phyloP scores from a whole-genome alignment of 2,113 vertebrate genomes.

The Etheostoma cragini region DNA sequence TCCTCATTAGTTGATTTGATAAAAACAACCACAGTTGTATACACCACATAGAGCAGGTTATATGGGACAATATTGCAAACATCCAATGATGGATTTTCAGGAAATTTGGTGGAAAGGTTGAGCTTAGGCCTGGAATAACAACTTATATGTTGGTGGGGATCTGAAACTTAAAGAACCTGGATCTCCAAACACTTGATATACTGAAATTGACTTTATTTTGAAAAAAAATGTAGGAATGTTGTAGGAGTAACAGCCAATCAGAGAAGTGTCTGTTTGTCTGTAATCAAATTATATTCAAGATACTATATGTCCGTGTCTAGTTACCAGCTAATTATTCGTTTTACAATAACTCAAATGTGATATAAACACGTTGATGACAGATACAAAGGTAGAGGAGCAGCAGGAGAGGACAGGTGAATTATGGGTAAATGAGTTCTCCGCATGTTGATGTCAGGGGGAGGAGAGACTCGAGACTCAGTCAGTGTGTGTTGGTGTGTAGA shows the following conservation, averaged over 20 bases:
- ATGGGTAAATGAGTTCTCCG: constrained; percentile 79
- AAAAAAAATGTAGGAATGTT: background rate
- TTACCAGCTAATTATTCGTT: background rate
- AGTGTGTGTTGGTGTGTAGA: constrained; percentile 50
- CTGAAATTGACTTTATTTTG: background rate
- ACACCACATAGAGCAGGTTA: background rate
- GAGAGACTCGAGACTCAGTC: constrained; percentile 49
- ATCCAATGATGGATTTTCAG: background rate
- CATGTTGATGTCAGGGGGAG: constrained; percentile 68
- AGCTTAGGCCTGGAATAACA: background rate
- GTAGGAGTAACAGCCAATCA: background rate
- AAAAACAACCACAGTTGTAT: background rate
- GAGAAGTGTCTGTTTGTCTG: background rate
- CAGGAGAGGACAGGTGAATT: constrained; percentile 57
- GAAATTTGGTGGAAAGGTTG: background rate
- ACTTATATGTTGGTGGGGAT: background rate
- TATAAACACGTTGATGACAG: background rate
- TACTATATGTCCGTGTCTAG: background rate
- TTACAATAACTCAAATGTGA: background rate
- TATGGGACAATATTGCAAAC: background rate
- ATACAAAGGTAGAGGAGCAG: background rate
- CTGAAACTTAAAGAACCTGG: background rate
- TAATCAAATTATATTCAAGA: background rate
- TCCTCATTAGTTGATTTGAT: background rate
- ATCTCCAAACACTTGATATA: background rate